Conservation (phyloP, 2,113 vertebrate species). For the Ia io region DNA sequence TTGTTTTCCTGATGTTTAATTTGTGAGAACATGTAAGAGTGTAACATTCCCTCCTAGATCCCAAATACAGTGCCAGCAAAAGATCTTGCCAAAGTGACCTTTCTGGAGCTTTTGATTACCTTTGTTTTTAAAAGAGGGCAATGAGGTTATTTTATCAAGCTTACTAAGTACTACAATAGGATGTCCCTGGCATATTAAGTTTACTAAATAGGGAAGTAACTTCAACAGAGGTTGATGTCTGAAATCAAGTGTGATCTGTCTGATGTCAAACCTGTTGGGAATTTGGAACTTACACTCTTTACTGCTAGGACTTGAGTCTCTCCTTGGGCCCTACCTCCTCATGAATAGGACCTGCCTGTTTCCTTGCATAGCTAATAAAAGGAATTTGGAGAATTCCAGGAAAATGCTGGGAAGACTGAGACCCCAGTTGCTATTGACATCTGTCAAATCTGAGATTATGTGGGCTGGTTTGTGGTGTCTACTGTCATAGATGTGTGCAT, state of each 20-base stretch:
- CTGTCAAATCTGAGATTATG: background rate
- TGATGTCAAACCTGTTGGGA: background rate
- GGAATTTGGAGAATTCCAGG: background rate
- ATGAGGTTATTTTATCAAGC: background rate
- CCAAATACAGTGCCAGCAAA: background rate
- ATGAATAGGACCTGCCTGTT: background rate
- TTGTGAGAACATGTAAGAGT: conserved; percentile 18
- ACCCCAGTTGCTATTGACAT: background rate
- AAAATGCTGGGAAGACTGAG: background rate
- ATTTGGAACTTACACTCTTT: background rate
- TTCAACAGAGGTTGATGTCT: background rate
- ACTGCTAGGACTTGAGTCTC: background rate
- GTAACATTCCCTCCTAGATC: background rate
- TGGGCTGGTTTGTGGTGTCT: background rate
- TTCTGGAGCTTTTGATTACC: background rate
- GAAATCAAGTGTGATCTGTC: background rate
- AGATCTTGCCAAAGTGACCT: background rate
- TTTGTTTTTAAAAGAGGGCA: background rate
- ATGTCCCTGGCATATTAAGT: background rate
- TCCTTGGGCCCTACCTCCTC: background rate
- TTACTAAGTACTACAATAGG: background rate
- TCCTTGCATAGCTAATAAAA: background rate
- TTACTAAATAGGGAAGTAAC: background rate
- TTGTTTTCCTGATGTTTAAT: conserved; percentile 19
- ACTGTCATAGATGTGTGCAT: background rate